phyloP scores from a whole-genome alignment of 2,797 vertebrate species.

The Notolepis coatsorum region DNA sequence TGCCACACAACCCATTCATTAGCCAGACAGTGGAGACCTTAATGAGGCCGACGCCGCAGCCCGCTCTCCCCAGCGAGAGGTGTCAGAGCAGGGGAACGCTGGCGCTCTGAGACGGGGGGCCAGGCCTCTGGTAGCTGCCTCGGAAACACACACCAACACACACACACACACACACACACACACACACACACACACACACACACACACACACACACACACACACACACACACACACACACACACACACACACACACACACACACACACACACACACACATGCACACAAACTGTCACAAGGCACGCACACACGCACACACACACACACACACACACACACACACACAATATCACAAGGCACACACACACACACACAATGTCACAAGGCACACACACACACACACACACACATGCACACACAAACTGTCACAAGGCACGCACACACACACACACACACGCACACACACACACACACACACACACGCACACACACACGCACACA shows the following conservation, averaged over 20 bases:
- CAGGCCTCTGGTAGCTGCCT: constrained; percentile 11
- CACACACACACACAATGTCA: constrained; percentile 24
- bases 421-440: constrained; percentile 24
- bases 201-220: constrained; percentile 18
- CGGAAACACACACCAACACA: constrained; percentile 49
- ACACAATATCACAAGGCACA: no score
- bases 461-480: background rate
- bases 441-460: constrained; percentile 18
- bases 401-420: constrained; percentile 9
- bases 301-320: background rate
- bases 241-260: constrained; percentile 8
- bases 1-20: constrained; percentile 85
- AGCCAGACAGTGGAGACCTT: constrained; percentile 76
- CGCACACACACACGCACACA: background rate
- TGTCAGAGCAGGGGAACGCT: constrained; percentile 61
- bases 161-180: constrained; percentile 22
- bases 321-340: background rate
- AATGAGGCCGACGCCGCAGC: constrained; percentile 75
- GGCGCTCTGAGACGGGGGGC: constrained; percentile 40
- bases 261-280: background rate
- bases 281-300: no score
- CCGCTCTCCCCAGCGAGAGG: constrained; percentile 65
- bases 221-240: constrained; percentile 21
- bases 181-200: constrained; percentile 12
- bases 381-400: constrained; percentile 10